These are phyloP conservation scores for Aphidius colemani DNA, from an alignment of 2,888 invertebrate genomes.

Conservation along the genomic window DNA sequence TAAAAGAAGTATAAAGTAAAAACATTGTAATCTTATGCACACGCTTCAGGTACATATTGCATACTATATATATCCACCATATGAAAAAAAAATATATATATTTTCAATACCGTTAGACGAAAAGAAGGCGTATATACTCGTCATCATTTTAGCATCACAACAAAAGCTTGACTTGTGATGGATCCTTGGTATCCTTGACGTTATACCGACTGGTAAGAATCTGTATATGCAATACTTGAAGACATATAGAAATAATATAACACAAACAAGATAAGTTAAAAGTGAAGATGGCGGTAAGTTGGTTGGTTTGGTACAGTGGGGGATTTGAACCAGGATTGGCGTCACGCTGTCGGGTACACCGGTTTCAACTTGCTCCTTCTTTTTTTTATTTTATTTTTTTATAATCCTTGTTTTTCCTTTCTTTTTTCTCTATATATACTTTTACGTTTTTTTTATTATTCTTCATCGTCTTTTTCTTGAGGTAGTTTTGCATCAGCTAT, in stretches of 20 bases:
- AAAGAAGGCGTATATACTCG: not conserved
- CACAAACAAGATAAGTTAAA: slow-evolving; percentile 22
- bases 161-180: slow-evolving; percentile 24
- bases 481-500: not conserved
- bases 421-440: slow-evolving; percentile 23
- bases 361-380: slow-evolving; percentile 52
- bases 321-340: slow-evolving; percentile 47
- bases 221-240: not conserved
- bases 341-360: slow-evolving; percentile 60
- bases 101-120: too few species aligned
- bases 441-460: slow-evolving; percentile 24
- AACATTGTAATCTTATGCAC: not conserved
- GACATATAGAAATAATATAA: slow-evolving; percentile 5
- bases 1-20: not conserved
- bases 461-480: slow-evolving; percentile 22
- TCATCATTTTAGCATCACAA: not conserved
- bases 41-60: not conserved
- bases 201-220: slow-evolving; percentile 8
- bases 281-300: slow-evolving; percentile 37
- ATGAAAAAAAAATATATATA: too few species aligned
- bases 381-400: slow-evolving; percentile 23
- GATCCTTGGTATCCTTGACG: slow-evolving; percentile 28
- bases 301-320: slow-evolving; percentile 35
- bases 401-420: slow-evolving; percentile 44
- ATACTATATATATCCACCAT: too few species aligned